phyloP scores from a whole-genome alignment of 23 tunicate genomes.

The Trididemnum nubilum region DNA sequence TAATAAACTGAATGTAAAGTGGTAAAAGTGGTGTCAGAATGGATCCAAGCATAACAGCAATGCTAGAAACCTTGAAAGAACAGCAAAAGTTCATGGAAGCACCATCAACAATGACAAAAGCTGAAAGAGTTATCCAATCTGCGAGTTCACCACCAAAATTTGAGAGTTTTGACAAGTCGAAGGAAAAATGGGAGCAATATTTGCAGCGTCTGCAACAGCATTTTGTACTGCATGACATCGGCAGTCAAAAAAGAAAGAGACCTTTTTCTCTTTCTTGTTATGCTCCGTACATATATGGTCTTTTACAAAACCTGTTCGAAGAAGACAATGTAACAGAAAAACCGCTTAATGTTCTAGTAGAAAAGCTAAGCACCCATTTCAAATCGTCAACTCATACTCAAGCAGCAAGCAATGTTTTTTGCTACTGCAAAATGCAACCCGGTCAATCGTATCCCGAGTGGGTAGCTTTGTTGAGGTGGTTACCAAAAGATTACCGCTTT shows the following conservation, averaged over 20 bases:
- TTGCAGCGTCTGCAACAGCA: not conserved
- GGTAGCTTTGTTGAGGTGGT: not conserved
- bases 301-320: not conserved
- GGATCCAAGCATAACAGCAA: not conserved
- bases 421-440: conserved; percentile 7
- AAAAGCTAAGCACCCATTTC: not conserved
- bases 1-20: too few relatives aligned
- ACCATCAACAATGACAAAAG: not conserved
- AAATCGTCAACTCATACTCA: conserved; percentile 3
- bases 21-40: not conserved
- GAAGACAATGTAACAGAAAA: not conserved
- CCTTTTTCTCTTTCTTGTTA: not conserved
- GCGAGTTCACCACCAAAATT: not conserved
- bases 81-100: not conserved
- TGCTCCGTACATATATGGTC: not conserved
- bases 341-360: not conserved
- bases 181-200: conserved; percentile 20
- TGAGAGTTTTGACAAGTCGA: not conserved
- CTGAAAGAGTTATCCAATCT: not conserved
- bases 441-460: conserved; percentile 20
- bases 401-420: conserved; percentile 4
- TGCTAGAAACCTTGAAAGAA: not conserved
- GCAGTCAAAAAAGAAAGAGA: not conserved
- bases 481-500: conserved; percentile 7
- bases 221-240: not conserved